Evolutionary conservation across 2,888 invertebrate species (phyloP).

Genomic region (Thymelicus acteon): DNA sequence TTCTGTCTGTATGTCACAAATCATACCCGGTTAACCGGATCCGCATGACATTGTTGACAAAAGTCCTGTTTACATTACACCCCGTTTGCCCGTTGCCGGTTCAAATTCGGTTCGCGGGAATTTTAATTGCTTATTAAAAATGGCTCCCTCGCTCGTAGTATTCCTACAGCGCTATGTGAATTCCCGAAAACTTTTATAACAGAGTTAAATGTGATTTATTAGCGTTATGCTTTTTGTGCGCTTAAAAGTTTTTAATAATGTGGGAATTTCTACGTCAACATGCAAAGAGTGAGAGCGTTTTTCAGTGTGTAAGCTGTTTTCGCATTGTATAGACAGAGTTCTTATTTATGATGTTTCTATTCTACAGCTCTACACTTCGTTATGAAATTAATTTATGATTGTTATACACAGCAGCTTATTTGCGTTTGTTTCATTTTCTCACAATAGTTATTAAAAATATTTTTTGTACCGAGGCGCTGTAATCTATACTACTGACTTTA

Average conservation of each 20-base stretch:
- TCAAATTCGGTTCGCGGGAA: conserved; percentile 34
- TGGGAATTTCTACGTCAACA: conserved; percentile 10
- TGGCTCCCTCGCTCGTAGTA: conserved; percentile 24
- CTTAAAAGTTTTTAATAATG: conserved; percentile 10
- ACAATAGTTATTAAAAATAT: no score
- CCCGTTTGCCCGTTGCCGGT: conserved; percentile 37
- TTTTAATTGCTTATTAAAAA: conserved; percentile 45
- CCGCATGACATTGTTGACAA: conserved; percentile 44
- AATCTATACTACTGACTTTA: no score
- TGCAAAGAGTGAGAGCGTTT: background rate
- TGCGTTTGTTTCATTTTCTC: no score
- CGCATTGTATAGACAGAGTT: no score
- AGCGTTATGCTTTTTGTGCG: conserved; percentile 7
- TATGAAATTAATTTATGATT: no score
- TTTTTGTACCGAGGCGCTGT: no score
- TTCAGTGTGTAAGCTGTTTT: background rate
- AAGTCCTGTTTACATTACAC: conserved; percentile 45
- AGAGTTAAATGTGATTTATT: conserved; percentile 27
- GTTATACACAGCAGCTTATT: no score
- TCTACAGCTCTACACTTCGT: no score
- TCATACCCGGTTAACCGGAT: conserved; percentile 25
- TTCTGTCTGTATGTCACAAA: conserved; percentile 10
- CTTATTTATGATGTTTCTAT: no score
- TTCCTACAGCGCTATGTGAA: conserved; percentile 15
- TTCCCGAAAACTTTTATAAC: conserved; percentile 25